Percentiles rank a stretch among this genome's conserved stretches.
Evolutionary conservation across 2,797 vertebrate genomes (phyloP).

Genomic region (Neostethus bicornis): DNA sequence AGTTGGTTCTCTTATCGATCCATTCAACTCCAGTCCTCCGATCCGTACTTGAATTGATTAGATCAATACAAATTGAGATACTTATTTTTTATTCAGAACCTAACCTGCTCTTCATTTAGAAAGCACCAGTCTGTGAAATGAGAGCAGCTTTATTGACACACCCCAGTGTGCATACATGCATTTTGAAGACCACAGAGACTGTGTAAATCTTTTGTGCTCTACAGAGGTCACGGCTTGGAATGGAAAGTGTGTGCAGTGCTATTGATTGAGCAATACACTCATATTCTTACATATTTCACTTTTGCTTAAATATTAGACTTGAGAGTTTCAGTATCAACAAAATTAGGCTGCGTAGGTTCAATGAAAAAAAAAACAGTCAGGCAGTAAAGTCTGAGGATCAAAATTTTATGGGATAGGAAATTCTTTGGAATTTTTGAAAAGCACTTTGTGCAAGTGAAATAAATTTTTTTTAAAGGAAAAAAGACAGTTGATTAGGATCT

Average conservation of each 20-base stretch:
- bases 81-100: constrained; percentile 58
- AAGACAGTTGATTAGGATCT: constrained; percentile 14
- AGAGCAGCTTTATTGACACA: constrained; percentile 48
- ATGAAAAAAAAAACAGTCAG: constrained; percentile 47
- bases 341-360: constrained; percentile 32
- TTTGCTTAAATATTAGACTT: constrained; percentile 42
- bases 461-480: too few relatives aligned
- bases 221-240: constrained; percentile 22
- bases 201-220: constrained; percentile 20
- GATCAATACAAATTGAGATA: constrained; percentile 66
- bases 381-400: constrained; percentile 31
- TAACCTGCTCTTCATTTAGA: constrained; percentile 61
- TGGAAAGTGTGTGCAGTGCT: constrained; percentile 28
- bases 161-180: constrained; percentile 17
- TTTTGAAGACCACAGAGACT: constrained; percentile 21
- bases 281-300: constrained; percentile 23
- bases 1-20: constrained; percentile 37
- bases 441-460: constrained; percentile 5
- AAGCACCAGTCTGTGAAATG: constrained; percentile 68
- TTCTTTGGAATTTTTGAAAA: constrained; percentile 14
- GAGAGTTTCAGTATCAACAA: constrained; percentile 26
- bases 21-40: constrained; percentile 22
- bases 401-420: constrained; percentile 8
- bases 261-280: constrained; percentile 2
- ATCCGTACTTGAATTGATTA: constrained; percentile 56